Base-by-base conservation (phyloP, 2,888 invertebrate genomes). In the Steinernema scapterisci region DNA sequence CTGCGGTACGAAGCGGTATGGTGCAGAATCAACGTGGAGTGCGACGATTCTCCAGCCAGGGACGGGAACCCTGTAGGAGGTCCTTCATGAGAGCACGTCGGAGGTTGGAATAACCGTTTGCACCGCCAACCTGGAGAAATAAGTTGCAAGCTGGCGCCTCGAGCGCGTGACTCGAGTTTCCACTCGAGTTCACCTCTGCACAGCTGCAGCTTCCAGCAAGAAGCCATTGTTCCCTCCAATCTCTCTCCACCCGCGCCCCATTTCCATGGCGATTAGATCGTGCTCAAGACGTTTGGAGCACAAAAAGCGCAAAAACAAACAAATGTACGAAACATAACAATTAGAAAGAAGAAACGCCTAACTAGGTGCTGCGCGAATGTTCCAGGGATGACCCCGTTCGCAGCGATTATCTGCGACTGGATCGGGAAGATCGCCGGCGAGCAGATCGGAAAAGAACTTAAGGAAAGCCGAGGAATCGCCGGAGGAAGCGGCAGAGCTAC, bases 321-420 rank as follows among this genome's bases (percentile, higher is more conserved):
- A 48, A 38, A 38, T 38, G 38, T 38, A 38, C 5, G 38, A 38
- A 38, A 38, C 38, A 38, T 38, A 6, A 9, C 9, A 38, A 38
- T 38, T 38, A 38, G 5, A 38, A 38, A 3, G 38, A 9, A 38
- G 5, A 38, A 9, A 38, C 38, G 38, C 38, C 38, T 38, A 38
- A 38, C 38, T 38, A 38, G 38, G 38, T 7, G 13, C n/a, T 48
- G 48, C 48, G 63, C 31, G 31, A 13, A 13, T 31, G 63, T 21
- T 25, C 63, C 27, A 16, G 63, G 48, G 16, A 13, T 63, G 63
- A 63, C 63, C 63, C 63, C 63, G 63, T 31, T 63, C n/a, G 25
- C 23, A 31, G 16, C 63, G 25, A 38, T 63, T 63, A 63, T 63
- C 63, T 63, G 11, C 16, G 63, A 63, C 25, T 13, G 38, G 5